These are phyloP conservation scores for Armadillidium nasatum DNA, from an alignment of 1,140 invertebrate species.

Conservation along the genomic window DNA sequence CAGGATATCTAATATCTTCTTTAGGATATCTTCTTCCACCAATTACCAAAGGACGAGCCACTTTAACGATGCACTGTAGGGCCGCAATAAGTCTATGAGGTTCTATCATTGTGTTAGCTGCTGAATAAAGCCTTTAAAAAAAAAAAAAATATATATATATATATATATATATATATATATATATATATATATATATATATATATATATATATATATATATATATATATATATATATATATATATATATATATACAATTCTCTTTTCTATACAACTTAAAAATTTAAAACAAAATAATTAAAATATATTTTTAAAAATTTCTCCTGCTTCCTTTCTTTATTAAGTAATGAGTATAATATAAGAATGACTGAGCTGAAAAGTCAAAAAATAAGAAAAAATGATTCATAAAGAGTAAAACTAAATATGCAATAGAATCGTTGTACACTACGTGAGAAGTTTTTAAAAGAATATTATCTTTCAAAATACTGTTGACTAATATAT, in stretches of 20 bases:
- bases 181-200: background rate
- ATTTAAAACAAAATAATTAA: no score
- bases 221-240: background rate
- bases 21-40: slow-evolving; percentile 52
- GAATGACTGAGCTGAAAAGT: no score
- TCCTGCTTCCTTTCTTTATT: no score
- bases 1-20: slow-evolving; percentile 58
- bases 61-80: slow-evolving; percentile 68
- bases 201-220: background rate
- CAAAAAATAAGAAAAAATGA: no score
- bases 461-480: no score
- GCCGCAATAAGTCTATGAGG: slow-evolving; percentile 74
- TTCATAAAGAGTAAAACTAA: no score
- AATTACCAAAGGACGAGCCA: slow-evolving; percentile 64
- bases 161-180: background rate
- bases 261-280: no score
- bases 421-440: no score
- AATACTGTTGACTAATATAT: no score
- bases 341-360: no score
- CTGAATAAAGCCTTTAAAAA: slow-evolving; percentile 59
- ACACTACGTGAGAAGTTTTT: no score
- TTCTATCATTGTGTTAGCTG: slow-evolving; percentile 79
- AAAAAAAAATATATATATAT: slow-evolving; percentile 16
- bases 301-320: no score
- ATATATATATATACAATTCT: background rate